Evolutionary conservation across 2,113 vertebrate genomes (phyloP), one percentile per base, ranked within the genome.

Genomic region (Erpornis zantholeuca): DNA sequence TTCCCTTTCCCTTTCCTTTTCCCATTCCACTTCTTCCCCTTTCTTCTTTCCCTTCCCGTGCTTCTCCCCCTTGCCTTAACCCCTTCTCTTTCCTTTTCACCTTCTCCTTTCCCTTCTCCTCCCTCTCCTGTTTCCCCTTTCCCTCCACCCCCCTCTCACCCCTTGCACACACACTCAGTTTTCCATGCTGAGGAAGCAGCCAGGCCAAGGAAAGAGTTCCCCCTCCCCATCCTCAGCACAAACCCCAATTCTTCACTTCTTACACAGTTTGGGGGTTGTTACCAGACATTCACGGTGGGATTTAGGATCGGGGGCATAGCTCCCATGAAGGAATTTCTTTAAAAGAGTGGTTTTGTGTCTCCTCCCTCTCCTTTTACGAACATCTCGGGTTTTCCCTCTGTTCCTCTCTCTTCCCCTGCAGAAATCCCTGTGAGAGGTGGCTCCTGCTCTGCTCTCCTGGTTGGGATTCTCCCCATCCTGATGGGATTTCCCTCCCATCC

Each of bases 221-320:
- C 15, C 5, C 4, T 21, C 36, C 17, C 38, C 15, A 15, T 8
- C 27, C 16, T 57, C 36, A 42, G 27, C 44, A 35, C 87, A 42
- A 68, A 35, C 25, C n/a, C 18, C 6, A 5, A 4, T 16, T 29
- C 24, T 3, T n/a, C 14, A 4, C 6, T 53, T 44, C 36, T 68
- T 3, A 35, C 53, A 3, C 6, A 1, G 0, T 29, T 2, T 8
- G 15, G 22, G 25, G 3, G 2, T 35, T 23, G 47, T 40, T 57
- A 31, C 5, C 59, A 25, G 38, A 6, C 31, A 44, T 20, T 27
- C 14, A 3, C 5, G 0, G 36, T 2, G 20, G 40, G 56, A 45
- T 31, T 50, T 31, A 10, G 42, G 47, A 84, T 23, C 6, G 2
- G 45, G 13, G 15, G 10, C 60, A 35, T 19, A 31, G 42, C 28